Evolutionary conservation across 2,888 invertebrate species (phyloP).

Genomic region (Melieria omissa): DNA sequence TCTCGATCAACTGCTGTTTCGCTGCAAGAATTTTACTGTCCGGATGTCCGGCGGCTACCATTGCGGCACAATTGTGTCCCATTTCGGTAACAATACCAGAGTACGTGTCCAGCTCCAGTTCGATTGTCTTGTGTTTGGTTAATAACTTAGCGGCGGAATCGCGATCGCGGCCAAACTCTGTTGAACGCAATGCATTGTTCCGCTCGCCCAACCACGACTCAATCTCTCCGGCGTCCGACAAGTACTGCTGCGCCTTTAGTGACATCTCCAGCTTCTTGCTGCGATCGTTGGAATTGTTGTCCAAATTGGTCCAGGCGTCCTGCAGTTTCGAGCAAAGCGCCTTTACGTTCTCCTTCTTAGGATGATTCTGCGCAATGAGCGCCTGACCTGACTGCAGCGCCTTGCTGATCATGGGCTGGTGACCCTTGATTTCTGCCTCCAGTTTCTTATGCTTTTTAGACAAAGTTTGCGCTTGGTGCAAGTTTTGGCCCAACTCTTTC

Average conservation of each 20-base stretch:
- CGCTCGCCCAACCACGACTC: slow-evolving; percentile 94
- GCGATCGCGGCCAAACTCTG: slow-evolving; percentile 88
- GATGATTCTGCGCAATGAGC: slow-evolving; percentile 81
- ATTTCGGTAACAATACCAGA: slow-evolving; percentile 92
- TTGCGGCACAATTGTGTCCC: slow-evolving; percentile 84
- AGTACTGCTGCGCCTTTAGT: slow-evolving; percentile 89
- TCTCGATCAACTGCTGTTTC: slow-evolving; percentile 80
- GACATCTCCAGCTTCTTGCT: slow-evolving; percentile 85
- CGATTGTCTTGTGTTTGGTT: slow-evolving; percentile 94
- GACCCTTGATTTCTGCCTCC: slow-evolving; percentile 87
- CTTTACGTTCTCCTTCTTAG: slow-evolving; percentile 82
- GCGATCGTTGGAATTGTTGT: slow-evolving; percentile 77
- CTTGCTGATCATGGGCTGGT: slow-evolving; percentile 86
- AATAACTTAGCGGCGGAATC: slow-evolving; percentile 92
- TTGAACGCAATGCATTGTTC: slow-evolving; percentile 81
- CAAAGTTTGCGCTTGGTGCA: slow-evolving; percentile 91
- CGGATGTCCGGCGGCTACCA: slow-evolving; percentile 85
- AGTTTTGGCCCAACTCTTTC: slow-evolving; percentile 80
- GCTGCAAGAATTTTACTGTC: slow-evolving; percentile 83
- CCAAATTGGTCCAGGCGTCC: slow-evolving; percentile 79
- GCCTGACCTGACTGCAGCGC: slow-evolving; percentile 82
- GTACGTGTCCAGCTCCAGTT: slow-evolving; percentile 91
- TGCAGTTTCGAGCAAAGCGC: slow-evolving; percentile 79
- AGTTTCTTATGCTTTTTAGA: slow-evolving; percentile 95
- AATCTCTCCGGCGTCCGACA: slow-evolving; percentile 90